A percentile compares a stretch with the other conserved stretches of the same genome.
Conservation (phyloP, 2,888 invertebrate species). For the Pseudococcus longispinus region DNA sequence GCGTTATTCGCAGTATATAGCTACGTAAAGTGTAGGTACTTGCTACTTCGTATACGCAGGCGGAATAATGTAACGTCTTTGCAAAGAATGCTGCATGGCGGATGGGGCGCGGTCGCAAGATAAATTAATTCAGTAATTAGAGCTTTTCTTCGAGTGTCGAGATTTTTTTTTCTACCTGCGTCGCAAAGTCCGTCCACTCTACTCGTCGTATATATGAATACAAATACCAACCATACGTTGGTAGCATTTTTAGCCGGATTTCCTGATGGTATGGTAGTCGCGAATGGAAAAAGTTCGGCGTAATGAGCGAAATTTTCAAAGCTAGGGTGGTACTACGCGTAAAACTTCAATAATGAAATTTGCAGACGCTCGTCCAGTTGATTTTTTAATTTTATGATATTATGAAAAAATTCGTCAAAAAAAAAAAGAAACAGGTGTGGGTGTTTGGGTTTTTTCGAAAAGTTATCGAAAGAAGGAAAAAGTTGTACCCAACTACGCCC, state of each 20-base stretch:
- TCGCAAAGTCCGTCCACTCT: neutral
- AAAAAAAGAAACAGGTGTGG: too few species aligned
- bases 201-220: neutral
- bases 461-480: too few species aligned
- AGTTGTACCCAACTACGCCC: too few species aligned
- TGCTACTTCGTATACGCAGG: neutral
- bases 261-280: neutral
- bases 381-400: too few species aligned
- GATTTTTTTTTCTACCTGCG: neutral
- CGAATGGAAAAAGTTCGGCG: too few species aligned
- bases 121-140: constrained; percentile 31
- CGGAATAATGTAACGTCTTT: neutral
- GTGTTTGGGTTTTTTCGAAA: too few species aligned
- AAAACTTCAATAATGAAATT: too few species aligned
- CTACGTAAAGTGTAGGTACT: neutral
- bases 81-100: neutral
- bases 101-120: neutral
- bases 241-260: neutral
- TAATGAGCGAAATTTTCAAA: too few species aligned
- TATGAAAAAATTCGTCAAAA: too few species aligned
- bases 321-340: too few species aligned
- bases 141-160: constrained; percentile 23
- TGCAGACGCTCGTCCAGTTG: too few species aligned
- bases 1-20: neutral
- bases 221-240: neutral